These are phyloP conservation scores for Rousettus leschenaultii DNA, from an alignment of 2,113 vertebrate genomes.

Conservation along the genomic window DNA sequence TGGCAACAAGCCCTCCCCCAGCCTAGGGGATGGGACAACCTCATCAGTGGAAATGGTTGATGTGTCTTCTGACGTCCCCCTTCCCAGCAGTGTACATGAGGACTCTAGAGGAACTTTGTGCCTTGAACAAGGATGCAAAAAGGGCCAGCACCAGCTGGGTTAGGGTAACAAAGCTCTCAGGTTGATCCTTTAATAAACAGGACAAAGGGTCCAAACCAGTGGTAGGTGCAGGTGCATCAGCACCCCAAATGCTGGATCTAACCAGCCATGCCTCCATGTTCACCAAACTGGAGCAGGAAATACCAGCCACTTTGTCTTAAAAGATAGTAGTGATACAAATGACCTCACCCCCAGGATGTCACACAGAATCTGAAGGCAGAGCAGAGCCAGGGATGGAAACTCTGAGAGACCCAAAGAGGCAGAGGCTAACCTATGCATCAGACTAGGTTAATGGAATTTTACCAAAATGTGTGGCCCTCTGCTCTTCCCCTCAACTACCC, in stretches of 20 bases:
- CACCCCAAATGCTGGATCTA: neutral
- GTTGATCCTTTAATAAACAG: neutral
- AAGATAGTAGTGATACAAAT: neutral
- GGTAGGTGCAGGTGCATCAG: neutral
- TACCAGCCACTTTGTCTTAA: neutral
- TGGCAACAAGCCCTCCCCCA: no score
- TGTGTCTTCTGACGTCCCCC: neutral
- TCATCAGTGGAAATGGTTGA: neutral
- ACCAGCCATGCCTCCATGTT: neutral
- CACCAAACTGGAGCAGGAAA: neutral
- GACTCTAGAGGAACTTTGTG: neutral
- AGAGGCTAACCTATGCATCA: neutral
- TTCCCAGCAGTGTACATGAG: rapidly evolving
- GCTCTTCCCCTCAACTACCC: no score
- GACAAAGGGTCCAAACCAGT: neutral
- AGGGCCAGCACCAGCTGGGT: neutral
- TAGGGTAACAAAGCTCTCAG: no score
- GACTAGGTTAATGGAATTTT: neutral
- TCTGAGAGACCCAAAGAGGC: neutral
- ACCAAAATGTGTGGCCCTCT: neutral
- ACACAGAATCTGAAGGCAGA: neutral
- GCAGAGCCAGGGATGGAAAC: neutral
- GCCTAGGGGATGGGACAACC: rapidly evolving
- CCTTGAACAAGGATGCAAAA: neutral
- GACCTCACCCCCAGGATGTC: neutral